Evolutionary conservation across 2,797 vertebrate genomes (phyloP).

Genomic region (Buphagus erythrorhynchus): DNA sequence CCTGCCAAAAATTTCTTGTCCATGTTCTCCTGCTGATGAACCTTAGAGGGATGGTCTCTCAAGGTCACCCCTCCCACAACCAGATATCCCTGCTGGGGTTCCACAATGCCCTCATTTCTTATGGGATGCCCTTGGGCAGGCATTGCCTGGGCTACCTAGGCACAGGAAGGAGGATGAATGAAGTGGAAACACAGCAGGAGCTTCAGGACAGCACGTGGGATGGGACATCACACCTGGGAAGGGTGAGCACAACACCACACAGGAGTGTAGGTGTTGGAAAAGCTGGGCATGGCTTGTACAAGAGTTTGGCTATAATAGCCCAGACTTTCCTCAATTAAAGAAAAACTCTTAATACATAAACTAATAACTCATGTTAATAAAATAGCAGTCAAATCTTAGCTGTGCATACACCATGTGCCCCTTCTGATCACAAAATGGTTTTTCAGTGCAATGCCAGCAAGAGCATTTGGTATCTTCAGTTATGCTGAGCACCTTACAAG

Average conservation of each 20-base stretch:
- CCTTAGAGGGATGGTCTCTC: neutral
- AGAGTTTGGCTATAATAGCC: rapidly evolving
- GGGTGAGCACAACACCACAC: rapidly evolving
- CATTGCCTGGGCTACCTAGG: neutral
- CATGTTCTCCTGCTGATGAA: neutral
- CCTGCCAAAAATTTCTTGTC: neutral
- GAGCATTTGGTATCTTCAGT: neutral
- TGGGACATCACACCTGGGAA: rapidly evolving
- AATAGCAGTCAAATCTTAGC: neutral
- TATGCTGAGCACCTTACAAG: neutral
- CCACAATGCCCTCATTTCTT: neutral
- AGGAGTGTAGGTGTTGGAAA: rapidly evolving
- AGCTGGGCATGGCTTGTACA: neutral
- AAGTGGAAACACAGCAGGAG: neutral
- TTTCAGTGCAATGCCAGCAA: neutral
- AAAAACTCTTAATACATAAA: neutral
- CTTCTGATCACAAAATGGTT: neutral
- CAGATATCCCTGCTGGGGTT: neutral
- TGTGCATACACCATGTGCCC: rapidly evolving
- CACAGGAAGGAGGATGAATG: neutral
- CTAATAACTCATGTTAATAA: neutral
- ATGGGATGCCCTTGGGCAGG: rapidly evolving
- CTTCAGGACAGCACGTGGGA: rapidly evolving
- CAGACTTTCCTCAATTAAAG: neutral
- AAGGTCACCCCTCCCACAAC: neutral